phyloP scores from a whole-genome alignment of 1,140 invertebrate species.

The Penaeus japonicus region DNA sequence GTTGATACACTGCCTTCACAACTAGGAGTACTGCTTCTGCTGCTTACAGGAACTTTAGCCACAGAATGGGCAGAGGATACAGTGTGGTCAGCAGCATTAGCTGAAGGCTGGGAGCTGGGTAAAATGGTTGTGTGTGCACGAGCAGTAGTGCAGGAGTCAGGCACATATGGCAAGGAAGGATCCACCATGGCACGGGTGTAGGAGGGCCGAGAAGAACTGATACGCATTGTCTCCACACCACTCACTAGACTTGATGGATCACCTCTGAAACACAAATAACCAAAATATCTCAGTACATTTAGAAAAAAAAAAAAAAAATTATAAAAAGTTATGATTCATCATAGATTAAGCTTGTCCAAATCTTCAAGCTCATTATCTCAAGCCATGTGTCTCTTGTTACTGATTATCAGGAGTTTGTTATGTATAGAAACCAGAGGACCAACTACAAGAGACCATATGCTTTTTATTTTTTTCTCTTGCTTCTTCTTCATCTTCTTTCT shows the following conservation, averaged over 20 bases:
- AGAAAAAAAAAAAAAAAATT: no score
- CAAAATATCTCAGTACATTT: no score
- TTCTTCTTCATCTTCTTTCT: no score
- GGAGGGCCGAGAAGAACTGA: conserved; percentile 30
- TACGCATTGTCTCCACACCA: conserved; percentile 40
- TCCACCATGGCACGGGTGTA: conserved; percentile 48
- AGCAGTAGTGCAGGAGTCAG: conserved; percentile 33
- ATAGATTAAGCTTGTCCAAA: no score
- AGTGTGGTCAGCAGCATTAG: conserved; percentile 10
- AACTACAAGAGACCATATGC: no score
- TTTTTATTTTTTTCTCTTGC: no score
- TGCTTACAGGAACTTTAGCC: conserved; percentile 27
- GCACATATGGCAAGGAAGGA: conserved; percentile 39
- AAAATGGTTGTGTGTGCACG: conserved; percentile 37
- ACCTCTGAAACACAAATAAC: conserved; percentile 14
- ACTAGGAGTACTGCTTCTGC: conserved; percentile 2
- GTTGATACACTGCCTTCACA: background rate
- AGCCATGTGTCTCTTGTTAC: no score
- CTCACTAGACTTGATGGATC: conserved; percentile 44
- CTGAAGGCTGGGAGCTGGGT: conserved; percentile 18
- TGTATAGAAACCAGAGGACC: no score
- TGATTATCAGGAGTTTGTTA: no score
- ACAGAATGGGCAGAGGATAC: conserved; percentile 7
- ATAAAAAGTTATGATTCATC: no score
- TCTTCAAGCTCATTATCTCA: no score